phyloP scores from a whole-genome alignment of 2,797 vertebrate genomes.

The Parambassis ranga region DNA sequence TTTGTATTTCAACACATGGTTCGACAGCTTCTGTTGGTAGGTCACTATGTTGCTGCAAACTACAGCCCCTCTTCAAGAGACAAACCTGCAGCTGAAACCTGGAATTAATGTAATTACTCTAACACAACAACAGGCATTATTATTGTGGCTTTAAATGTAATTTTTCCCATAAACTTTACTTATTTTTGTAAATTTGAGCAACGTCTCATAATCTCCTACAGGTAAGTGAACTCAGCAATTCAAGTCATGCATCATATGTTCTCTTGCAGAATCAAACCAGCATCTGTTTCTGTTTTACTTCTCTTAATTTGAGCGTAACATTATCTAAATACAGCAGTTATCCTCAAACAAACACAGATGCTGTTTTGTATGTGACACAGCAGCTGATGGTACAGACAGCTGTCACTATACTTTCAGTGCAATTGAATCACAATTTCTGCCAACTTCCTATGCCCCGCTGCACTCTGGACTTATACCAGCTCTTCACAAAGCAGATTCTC shows the following conservation, averaged over 20 bases:
- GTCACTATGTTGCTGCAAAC: neutral
- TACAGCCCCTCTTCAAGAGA: too few relatives aligned
- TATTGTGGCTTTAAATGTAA: conserved; percentile 1
- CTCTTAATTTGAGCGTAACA: neutral
- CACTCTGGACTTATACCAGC: neutral
- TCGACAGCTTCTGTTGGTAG: neutral
- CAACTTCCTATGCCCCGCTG: neutral
- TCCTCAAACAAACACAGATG: conserved; percentile 1
- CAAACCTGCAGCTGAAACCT: too few relatives aligned
- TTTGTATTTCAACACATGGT: neutral
- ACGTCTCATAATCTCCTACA: neutral
- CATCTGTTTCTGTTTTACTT: conserved; percentile 30
- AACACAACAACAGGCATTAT: neutral
- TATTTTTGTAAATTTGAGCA: neutral
- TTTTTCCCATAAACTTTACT: conserved; percentile 1
- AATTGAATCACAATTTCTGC: neutral
- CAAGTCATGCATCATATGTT: neutral
- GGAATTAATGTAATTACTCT: neutral
- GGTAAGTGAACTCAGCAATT: conserved; percentile 13
- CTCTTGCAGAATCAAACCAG: conserved; percentile 6
- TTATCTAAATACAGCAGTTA: neutral
- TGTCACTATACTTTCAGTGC: neutral
- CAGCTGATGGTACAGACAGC: neutral
- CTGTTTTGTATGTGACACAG: neutral
- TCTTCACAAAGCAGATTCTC: neutral